Evolutionary conservation across 2,797 vertebrate species (phyloP).

Genomic region (Cynodonichthys magdalenae): DNA sequence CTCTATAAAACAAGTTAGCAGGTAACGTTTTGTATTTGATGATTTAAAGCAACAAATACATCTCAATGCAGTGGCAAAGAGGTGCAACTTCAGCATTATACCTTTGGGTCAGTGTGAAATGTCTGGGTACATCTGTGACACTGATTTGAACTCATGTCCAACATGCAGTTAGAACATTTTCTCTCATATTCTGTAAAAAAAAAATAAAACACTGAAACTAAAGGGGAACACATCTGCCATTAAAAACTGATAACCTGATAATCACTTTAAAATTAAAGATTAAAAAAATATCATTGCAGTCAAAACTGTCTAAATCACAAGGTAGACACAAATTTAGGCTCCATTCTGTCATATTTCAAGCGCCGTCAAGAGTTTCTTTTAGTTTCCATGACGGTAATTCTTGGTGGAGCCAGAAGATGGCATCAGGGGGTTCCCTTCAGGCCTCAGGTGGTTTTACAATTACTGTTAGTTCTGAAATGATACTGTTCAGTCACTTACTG

Average conservation of each 20-base stretch:
- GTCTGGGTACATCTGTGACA: slow-evolving; percentile 37
- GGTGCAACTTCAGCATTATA: slow-evolving; percentile 68
- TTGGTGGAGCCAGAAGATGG: slow-evolving; percentile 75
- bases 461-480: slow-evolving; percentile 31
- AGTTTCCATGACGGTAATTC: slow-evolving; percentile 37
- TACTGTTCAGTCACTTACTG: slow-evolving; percentile 25
- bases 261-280: slow-evolving; percentile 2
- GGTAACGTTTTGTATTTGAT: slow-evolving; percentile 2
- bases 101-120: slow-evolving; percentile 63
- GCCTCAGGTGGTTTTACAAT: slow-evolving; percentile 4
- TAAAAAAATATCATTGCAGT: slow-evolving; percentile 18
- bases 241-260: slow-evolving; percentile 11
- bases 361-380: slow-evolving; percentile 11
- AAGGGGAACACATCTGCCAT: slow-evolving; percentile 22
- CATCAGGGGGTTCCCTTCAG: slow-evolving; percentile 36
- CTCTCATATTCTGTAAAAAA: slow-evolving; percentile 31
- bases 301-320: slow-evolving; percentile 24
- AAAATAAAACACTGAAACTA: slow-evolving; percentile 53
- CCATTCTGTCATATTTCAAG: slow-evolving; percentile 11
- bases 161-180: slow-evolving; percentile 54
- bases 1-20: slow-evolving; percentile 57
- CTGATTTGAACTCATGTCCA: slow-evolving; percentile 62
- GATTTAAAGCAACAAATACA: slow-evolving; percentile 31
- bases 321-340: slow-evolving; percentile 1
- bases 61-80: slow-evolving; percentile 45